Percentiles rank a stretch among this genome's conserved stretches.
Conservation (phyloP, 2,797 vertebrate species). For the Leuciscus waleckii region DNA sequence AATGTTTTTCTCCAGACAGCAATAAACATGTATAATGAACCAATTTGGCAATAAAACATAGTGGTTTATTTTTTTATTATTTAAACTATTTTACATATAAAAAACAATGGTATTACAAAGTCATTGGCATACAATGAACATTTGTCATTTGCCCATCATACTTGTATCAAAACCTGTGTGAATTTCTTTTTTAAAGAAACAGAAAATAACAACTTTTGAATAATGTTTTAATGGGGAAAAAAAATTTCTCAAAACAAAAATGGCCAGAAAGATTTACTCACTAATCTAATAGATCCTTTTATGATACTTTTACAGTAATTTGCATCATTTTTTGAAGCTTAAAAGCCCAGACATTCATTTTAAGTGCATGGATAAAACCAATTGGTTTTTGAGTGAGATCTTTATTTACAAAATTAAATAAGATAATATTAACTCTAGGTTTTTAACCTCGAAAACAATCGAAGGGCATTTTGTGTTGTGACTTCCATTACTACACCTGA, state of each 20-base stretch:
- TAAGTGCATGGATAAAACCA: not conserved
- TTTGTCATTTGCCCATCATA: not conserved
- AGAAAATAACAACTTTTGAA: not conserved
- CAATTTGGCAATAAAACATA: conserved; percentile 6
- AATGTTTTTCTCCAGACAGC: conserved; percentile 7
- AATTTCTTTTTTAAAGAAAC: not conserved
- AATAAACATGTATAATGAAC: not conserved
- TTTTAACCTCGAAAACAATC: conserved; percentile 67
- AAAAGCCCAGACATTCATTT: not conserved
- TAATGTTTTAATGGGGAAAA: not conserved
- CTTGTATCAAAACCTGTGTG: not conserved
- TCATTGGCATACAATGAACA: not conserved
- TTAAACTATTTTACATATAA: not conserved
- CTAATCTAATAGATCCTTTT: not conserved
- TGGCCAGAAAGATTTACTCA: not conserved
- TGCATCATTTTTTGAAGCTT: not conserved
- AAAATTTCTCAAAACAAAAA: not conserved
- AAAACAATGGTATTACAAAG: not conserved
- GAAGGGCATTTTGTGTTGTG: conserved; percentile 65
- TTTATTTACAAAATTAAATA: not conserved
- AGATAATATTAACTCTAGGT: not conserved
- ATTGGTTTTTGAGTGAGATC: not conserved
- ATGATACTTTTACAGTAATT: not conserved
- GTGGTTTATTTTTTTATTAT: not conserved
- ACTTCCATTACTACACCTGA: conserved; percentile 63